phyloP scores from a whole-genome alignment of 2,888 invertebrate species.

The Drosophila helvetica region DNA sequence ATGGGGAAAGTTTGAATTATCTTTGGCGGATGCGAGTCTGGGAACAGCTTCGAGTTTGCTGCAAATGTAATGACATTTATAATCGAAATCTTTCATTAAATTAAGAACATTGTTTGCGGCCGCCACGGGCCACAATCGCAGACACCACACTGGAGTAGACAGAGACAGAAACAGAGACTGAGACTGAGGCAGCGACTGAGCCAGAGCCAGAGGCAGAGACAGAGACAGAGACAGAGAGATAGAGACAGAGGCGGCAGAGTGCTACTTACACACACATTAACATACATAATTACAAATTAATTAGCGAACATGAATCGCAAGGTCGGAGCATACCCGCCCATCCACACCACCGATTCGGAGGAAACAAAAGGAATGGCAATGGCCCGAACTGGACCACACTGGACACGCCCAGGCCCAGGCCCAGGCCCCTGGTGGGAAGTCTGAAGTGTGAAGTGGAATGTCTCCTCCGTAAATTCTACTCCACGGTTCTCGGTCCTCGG shows the following conservation, averaged over 20 bases:
- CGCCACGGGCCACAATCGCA: slow-evolving; percentile 22
- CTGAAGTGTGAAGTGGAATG: too few species aligned
- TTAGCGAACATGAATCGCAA: slow-evolving; percentile 75
- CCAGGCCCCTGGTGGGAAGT: not conserved
- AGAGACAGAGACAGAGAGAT: not conserved
- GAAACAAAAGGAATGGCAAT: not conserved
- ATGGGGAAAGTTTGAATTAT: not conserved
- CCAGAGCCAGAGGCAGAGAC: too few species aligned
- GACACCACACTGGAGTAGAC: not conserved
- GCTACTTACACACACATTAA: slow-evolving; percentile 57
- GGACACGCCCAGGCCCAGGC: slow-evolving; percentile 1
- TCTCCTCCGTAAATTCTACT: not conserved
- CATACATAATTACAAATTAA: slow-evolving; percentile 78
- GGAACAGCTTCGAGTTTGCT: slow-evolving; percentile 25
- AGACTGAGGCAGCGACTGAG: slow-evolving; percentile 1
- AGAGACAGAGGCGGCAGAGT: slow-evolving; percentile 12
- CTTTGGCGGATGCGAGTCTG: not conserved
- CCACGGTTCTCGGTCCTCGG: slow-evolving; percentile 34
- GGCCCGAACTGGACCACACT: slow-evolving; percentile 6
- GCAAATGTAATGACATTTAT: slow-evolving; percentile 70
- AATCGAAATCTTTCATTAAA: slow-evolving; percentile 78
- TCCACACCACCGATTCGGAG: not conserved
- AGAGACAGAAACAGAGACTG: slow-evolving; percentile 4
- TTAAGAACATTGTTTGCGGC: slow-evolving; percentile 71
- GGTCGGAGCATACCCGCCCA: slow-evolving; percentile 42